Evolutionary conservation across 2,797 vertebrate genomes (phyloP), one percentile per base, ranked within the genome.

Genomic region (Anabacerthia variegaticeps): DNA sequence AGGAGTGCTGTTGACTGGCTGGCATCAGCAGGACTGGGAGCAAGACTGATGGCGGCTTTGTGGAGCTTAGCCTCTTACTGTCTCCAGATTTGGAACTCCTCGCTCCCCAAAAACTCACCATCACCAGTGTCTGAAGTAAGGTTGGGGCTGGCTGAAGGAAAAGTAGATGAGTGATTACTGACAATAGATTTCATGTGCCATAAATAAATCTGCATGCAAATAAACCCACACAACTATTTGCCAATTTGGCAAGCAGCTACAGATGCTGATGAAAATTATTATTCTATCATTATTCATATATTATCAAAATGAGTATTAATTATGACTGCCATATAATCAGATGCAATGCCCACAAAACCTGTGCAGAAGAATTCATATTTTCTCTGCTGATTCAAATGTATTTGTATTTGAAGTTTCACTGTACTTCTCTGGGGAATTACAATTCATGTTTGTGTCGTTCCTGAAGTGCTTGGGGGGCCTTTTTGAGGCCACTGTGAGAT

Each of bases 361-460:
- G 20, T 72, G 30, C 20, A 77, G 61, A 76, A 85, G 34, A 89
- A 83, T 78, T 85, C 5, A 2, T 92, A 58, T 69, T 69, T 94
- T 90, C 44, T 74, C 24, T 74, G 39, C 43, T 93, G 44, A 89
- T 94, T 68, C 91, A 73, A 82, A 92, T 85, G 56, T 88, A 61
- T 93, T 90, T 92, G 36, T 66, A 62, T 78, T 62, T 85, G 67
- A 86, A 91, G 36, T 36, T 88, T 67, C 71, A 52, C 74, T 56
- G 37, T 9, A 6, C 11, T 85, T 52, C 54, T 87, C 37, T 80
- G 65, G 83, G 71, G 61, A 89, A 77, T 54, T 36, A 69, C 23
- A 4, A n/a, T 80, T 94, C 79, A 85, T 94, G 90, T 89, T 36
- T 77, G 32, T 46, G 24, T 76, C 58, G 43, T 79, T 88, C 84